Conservation (phyloP, 2,113 vertebrate genomes). For the Melanotaenia duboulayi region DNA sequence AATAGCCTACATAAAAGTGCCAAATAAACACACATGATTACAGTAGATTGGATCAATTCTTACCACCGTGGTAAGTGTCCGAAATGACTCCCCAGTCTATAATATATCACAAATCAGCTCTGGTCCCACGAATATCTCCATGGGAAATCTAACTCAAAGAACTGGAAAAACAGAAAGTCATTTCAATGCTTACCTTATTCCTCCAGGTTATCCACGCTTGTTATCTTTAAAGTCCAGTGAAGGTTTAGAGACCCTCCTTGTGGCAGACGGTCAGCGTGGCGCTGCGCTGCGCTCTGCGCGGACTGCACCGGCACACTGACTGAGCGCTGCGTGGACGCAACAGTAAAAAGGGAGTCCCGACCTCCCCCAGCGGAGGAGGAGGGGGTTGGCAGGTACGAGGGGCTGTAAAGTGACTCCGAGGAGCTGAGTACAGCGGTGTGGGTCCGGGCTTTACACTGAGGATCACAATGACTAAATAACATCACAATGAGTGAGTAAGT, state of each 20-base stretch:
- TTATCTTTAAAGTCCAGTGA: conserved; percentile 22
- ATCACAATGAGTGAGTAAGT: background rate
- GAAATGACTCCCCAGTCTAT: conserved; percentile 19
- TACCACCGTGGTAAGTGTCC: background rate
- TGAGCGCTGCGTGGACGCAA: conserved; percentile 32
- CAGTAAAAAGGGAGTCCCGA: conserved; percentile 47
- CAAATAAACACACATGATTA: background rate
- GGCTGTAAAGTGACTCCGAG: conserved; percentile 67
- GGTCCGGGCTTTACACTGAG: background rate
- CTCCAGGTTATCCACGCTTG: conserved; percentile 31
- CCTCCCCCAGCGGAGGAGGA: conserved; percentile 31
- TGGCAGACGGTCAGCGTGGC: conserved; percentile 43
- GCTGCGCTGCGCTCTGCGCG: conserved; percentile 52
- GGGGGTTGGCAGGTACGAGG: conserved; percentile 66
- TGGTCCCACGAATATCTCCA: background rate
- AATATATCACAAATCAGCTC: background rate
- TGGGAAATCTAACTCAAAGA: background rate
- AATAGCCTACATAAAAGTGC: background rate
- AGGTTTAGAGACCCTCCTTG: conserved; percentile 13
- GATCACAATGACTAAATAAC: background rate
- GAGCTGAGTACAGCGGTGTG: background rate
- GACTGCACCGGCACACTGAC: conserved; percentile 49
- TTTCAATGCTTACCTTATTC: conserved; percentile 46
- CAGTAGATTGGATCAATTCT: conserved; percentile 1
- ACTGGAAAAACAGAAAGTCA: background rate